A percentile compares a stretch with the other conserved stretches of the same genome.
Evolutionary conservation across 2,888 invertebrate species (phyloP).

Genomic region (Linnaemya tessellans): DNA sequence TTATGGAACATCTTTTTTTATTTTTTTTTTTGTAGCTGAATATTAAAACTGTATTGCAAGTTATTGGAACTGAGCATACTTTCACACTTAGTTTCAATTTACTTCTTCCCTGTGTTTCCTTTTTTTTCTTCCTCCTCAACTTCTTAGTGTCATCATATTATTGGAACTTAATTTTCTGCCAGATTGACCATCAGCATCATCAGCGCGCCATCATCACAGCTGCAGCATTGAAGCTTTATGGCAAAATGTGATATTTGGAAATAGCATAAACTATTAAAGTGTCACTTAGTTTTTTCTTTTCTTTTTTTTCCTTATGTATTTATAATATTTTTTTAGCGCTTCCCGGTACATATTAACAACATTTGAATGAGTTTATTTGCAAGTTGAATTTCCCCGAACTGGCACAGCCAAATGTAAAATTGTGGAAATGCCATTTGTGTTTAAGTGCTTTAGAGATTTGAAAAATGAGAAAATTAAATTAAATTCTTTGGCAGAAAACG

Average conservation of each 20-base stretch:
- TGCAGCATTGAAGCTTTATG: not conserved
- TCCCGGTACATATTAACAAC: conserved; percentile 11
- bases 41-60: not conserved
- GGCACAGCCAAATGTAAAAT: not conserved
- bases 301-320: not conserved
- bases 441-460: conserved; percentile 52
- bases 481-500: not conserved
- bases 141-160: conserved; percentile 57
- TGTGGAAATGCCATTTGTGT: not conserved
- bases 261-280: conserved; percentile 63
- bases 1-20: too few relatives aligned
- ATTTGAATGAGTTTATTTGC: conserved; percentile 41
- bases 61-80: conserved; percentile 8
- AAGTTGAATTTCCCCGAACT: conserved; percentile 41
- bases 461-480: conserved; percentile 47
- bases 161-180: conserved; percentile 69
- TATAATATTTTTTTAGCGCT: not conserved
- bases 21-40: not conserved
- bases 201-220: conserved; percentile 35
- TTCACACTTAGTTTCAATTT: conserved; percentile 35
- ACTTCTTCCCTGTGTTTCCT: conserved; percentile 13
- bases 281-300: conserved; percentile 42
- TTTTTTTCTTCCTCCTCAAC: conserved; percentile 13
- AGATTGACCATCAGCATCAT: conserved; percentile 67
- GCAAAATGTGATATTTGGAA: not conserved